Evolutionary conservation across 2,797 vertebrate genomes (phyloP), one percentile per base, ranked within the genome.

Genomic region (Esox lucius): DNA sequence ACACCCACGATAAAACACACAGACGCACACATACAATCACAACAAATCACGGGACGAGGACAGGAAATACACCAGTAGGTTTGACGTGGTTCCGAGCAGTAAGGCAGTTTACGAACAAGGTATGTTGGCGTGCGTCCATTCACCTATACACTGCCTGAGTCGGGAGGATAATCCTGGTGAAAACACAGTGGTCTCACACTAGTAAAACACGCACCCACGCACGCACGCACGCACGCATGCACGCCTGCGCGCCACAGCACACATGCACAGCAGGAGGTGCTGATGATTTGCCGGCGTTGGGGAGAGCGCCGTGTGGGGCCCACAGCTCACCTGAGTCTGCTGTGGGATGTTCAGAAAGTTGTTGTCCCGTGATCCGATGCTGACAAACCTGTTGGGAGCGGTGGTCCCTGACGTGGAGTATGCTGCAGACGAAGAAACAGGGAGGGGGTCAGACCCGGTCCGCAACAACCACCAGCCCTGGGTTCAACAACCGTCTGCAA

Each of bases 331-430:
- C 94, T 95, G 95, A 87, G 94, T 93, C 92, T 95, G 94, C 91
- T 94, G 95, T 83, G 94, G 94, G 89, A 94, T 94, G 91, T 94
- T 95, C 92, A 95, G 93, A 95, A 95, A 95, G 95, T 95, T 95
- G 93, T 93, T 90, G 94, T 95, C 94, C 93, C 94, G 94, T 94
- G 94, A 92, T 95, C 94, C 95, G 94, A 95, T 95, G 93, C 94
- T 94, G 95, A 95, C 95, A 95, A 95, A 94, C 94, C 95, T 94
- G 95, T 94, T 95, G 93, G 95, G 91, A 94, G 94, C 88, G 93
- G 94, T 83, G 93, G 94, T 86, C 94, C 93, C 93, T 94, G 95
- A 89, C 93, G 95, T 86, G 94, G 94, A 83, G 93, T 95, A 94
- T 93, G 94, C 94, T 95, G 76, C 5, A 11, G 68, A 51, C 22